phyloP scores from a whole-genome alignment of 1,140 invertebrate genomes.

The Melanaphis sacchari region DNA sequence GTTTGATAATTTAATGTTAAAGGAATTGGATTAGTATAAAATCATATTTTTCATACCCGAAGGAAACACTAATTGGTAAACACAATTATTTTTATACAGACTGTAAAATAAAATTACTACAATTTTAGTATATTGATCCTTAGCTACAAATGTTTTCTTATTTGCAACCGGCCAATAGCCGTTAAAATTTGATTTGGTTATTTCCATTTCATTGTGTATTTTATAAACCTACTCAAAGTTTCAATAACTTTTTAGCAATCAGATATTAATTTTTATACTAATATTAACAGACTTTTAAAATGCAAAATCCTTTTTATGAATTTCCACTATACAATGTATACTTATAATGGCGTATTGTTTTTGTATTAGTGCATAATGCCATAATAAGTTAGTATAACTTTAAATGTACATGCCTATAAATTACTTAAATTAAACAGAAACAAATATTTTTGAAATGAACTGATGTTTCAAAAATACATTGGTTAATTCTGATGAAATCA shows the following conservation, averaged over 20 bases:
- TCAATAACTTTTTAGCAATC: background rate
- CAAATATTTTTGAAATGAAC: background rate
- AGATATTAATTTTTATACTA: background rate
- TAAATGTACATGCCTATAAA: background rate
- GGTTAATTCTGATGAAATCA: background rate
- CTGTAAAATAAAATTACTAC: too few relatives aligned
- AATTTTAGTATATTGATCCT: too few relatives aligned
- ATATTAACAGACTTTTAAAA: background rate
- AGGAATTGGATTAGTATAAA: too few relatives aligned
- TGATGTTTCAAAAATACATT: background rate
- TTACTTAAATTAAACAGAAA: background rate
- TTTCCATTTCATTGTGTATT: background rate
- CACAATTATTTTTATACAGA: too few relatives aligned
- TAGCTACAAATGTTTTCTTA: too few relatives aligned
- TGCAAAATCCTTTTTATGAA: background rate
- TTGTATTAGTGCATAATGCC: background rate
- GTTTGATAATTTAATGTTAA: too few relatives aligned
- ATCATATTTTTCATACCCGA: too few relatives aligned
- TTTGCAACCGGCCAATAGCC: too few relatives aligned
- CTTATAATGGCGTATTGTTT: background rate
- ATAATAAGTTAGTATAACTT: background rate
- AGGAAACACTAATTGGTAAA: too few relatives aligned
- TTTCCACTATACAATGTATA: background rate
- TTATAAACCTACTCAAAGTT: background rate
- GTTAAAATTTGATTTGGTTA: background rate